phyloP scores from a whole-genome alignment of 2,888 invertebrate species.

The Axea sp. region DNA sequence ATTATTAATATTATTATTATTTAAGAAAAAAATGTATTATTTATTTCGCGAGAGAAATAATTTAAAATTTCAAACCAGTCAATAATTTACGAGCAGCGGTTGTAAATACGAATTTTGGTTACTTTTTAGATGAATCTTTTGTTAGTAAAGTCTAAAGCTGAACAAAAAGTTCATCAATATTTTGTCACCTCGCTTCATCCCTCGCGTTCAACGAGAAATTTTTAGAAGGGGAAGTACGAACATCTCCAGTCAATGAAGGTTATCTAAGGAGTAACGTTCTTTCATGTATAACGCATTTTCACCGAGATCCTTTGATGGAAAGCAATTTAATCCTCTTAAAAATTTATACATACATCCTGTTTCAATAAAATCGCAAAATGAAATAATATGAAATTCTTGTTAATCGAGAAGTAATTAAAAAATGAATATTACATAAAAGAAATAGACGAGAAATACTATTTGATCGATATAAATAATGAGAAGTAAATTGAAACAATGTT shows the following conservation, averaged over 20 bases:
- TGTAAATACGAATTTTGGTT: conserved; percentile 32
- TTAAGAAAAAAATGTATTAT: too few species aligned
- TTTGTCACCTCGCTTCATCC: conserved; percentile 25
- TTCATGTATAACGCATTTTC: conserved; percentile 38
- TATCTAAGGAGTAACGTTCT: conserved; percentile 34
- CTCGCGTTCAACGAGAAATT: conserved; percentile 29
- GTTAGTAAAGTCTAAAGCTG: conserved; percentile 25
- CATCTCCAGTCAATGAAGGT: conserved; percentile 51
- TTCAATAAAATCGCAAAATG: conserved; percentile 8
- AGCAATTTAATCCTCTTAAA: conserved; percentile 53
- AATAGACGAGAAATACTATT: too few species aligned
- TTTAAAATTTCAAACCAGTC: background rate
- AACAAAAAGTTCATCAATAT: conserved; percentile 49
- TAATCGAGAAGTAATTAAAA: conserved; percentile 6
- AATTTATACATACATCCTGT: conserved; percentile 35
- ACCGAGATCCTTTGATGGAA: conserved; percentile 42
- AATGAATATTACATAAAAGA: conserved; percentile 10
- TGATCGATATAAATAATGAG: too few species aligned
- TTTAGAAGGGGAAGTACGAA: conserved; percentile 42
- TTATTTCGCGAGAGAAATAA: too few species aligned
- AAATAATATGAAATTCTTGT: background rate
- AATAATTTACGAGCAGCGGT: conserved; percentile 12
- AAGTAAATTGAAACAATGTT: too few species aligned
- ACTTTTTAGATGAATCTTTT: conserved; percentile 35
- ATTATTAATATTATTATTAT: too few species aligned